Base-by-base conservation (phyloP, 2,888 invertebrate species). In the Xiphydria camelus region DNA sequence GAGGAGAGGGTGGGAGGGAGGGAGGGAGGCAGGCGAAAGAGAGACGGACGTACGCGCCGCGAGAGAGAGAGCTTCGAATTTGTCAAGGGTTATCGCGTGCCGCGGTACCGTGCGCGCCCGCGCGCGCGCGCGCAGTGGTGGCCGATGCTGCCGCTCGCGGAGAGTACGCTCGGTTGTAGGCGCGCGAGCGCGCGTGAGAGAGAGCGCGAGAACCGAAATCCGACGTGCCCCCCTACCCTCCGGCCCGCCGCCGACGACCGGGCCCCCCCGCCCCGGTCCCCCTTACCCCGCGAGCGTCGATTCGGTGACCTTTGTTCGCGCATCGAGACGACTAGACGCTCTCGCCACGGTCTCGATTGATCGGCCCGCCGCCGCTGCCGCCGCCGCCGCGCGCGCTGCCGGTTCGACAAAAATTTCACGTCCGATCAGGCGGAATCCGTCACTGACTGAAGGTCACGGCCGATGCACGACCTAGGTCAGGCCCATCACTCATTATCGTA, bases 391-490 rank as follows among this genome's bases (percentile, higher is more conserved):
- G 23, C 23, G 23, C n/a, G 23, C 23, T 6, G 23, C n/a, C 23
- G 23, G 23, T 23, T 23, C 23, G 39, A 43, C 40, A 36, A 45
- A 49, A 57, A 58, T 58, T 59, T 57, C 49, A 53, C 44, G 51
- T 29, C 12, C 12, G 6, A 5, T 4, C 29, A 12, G 5, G n/a
- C 29, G n/a, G 12, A 29, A 29, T 12, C 29, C 6, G 12, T 15
- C n/a, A n/a, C n/a, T n/a, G n/a, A 29, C 29, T 4, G 29, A 57
- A 71, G 73, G 73, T 73, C 73, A 73, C 61, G 68, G 68, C 60
- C 66, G 61, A 51, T 62, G 62, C 55, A 61, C 58, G 67, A 66
- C 73, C 71, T 72, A 73, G 72, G 72, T 73, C 72, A 73, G 72
- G 70, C 70, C 68, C 70, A 70, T 68, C 64, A 64, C 59, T 62